These are phyloP conservation scores for Sylvia borin DNA, from an alignment of 2,797 vertebrate species.

Conservation along the genomic window DNA sequence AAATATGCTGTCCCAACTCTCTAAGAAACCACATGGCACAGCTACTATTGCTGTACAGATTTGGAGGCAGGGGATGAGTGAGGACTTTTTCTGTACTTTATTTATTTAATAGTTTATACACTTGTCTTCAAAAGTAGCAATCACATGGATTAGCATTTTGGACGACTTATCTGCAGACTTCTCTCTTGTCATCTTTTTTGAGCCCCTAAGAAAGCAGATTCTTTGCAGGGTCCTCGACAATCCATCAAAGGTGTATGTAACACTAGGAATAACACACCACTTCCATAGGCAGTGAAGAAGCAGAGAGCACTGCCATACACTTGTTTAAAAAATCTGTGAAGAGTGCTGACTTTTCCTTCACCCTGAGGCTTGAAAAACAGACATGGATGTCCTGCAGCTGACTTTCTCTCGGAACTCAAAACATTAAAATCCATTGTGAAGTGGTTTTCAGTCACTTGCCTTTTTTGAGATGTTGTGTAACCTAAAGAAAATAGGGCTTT, in stretches of 20 bases:
- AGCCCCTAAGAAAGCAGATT: not conserved
- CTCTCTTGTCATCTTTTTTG: not conserved
- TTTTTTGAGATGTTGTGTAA: constrained; percentile 40
- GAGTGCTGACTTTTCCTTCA: not conserved
- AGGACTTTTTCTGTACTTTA: not conserved
- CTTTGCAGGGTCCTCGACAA: not conserved
- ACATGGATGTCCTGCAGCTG: not conserved
- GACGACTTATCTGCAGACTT: not conserved
- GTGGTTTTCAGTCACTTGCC: not conserved
- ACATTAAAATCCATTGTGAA: not conserved
- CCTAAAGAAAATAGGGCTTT: constrained; percentile 27
- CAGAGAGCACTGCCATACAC: not conserved
- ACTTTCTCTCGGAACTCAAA: not conserved
- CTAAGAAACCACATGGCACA: not conserved
- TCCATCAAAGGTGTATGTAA: not conserved
- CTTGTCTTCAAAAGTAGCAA: not conserved
- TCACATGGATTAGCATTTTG: not conserved
- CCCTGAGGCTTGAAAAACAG: not conserved
- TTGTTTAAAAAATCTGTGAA: not conserved
- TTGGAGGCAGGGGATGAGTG: not conserved
- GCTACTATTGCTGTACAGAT: not conserved
- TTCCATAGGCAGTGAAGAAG: not conserved
- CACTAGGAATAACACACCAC: not conserved
- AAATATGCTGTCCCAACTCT: not conserved
- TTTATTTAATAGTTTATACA: not conserved